Base-by-base conservation (phyloP, 92 coral and sea anemone genomes). In the Epizoanthus illoricatus region DNA sequence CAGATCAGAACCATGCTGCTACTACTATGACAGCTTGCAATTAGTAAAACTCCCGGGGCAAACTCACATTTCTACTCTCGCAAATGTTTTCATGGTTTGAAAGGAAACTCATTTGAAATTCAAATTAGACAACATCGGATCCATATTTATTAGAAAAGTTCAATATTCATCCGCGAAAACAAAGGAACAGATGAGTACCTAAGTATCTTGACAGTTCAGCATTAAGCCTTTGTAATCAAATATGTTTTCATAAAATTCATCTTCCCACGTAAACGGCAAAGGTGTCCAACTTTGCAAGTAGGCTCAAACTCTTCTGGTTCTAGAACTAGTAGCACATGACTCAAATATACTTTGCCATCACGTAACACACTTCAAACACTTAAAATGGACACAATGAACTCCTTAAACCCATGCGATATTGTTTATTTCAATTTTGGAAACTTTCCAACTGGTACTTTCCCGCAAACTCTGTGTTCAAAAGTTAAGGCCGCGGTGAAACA, bases 371-470 rank as follows among this genome's bases (percentile, higher is more conserved):
- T 18, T n/a, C 42, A 36, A 60, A 76, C 24, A 6, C 24, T 28
- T 54, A 8, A 36, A 6, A 2, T 61, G 43, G 61, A 21, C 2
- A 58, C 40, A 20, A 78, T n/a, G 6, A 61, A 2, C 69, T 36
- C 56, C 7, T 21, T 9, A 21, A 11, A 55, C 16, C 7, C 45
- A 2, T 49, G 16, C 2, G 56, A 52, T 58, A 6, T n/a, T 24
- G 12, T 61, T 43, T 43, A 42, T 21, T 62, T 74, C 0, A 63
- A 43, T 78, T 62, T 63, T 78, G 82, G 82, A 63, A 63, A 43
- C 3, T 10, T 43, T 63, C 82, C 82, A 78, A 75, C 57, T 52
- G 82, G 82, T 71, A 78, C 21, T 62, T 76, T 78, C 71, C 71
- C 57, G 13, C n/a, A 7, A 5, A 4, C 41, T 59, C 23, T 7